Percentiles rank a stretch among this genome's conserved stretches.
phyloP scores from a whole-genome alignment of 2,797 vertebrate species.

The Luscinia megarhynchos region DNA sequence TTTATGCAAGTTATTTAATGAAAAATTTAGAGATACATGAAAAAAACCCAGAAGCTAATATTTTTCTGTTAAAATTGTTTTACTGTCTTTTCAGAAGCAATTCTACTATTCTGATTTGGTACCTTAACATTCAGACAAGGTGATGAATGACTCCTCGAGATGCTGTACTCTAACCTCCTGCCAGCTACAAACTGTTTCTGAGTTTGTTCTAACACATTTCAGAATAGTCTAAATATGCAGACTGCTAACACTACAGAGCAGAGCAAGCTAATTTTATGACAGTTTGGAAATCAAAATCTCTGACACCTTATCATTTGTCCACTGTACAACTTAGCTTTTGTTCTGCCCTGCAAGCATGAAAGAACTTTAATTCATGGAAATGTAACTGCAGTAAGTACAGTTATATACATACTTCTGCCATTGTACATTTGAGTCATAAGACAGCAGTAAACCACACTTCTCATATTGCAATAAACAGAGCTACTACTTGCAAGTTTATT shows the following conservation, averaged over 20 bases:
- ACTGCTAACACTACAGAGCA: not conserved
- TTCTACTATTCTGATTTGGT: not conserved
- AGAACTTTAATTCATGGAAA: not conserved
- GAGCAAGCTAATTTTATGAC: not conserved
- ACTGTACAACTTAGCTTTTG: not conserved
- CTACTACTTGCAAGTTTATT: not conserved
- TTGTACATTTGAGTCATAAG: not conserved
- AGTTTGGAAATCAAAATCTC: not conserved
- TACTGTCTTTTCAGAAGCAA: not conserved
- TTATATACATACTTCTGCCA: not conserved
- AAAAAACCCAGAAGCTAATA: fast-evolving
- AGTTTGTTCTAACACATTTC: not conserved
- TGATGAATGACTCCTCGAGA: not conserved
- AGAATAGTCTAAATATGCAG: not conserved
- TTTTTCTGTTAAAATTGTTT: not conserved
- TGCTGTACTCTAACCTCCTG: not conserved
- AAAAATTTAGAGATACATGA: not conserved
- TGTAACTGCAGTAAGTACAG: not conserved
- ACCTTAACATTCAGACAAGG: not conserved
- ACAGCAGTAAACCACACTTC: not conserved
- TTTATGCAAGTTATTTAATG: not conserved
- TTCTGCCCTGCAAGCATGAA: not conserved
- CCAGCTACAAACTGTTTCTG: not conserved
- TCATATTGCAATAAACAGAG: not conserved
- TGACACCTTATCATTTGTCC: not conserved